phyloP scores from a whole-genome alignment of 1,140 invertebrate genomes.

The Drosophila sp. region DNA sequence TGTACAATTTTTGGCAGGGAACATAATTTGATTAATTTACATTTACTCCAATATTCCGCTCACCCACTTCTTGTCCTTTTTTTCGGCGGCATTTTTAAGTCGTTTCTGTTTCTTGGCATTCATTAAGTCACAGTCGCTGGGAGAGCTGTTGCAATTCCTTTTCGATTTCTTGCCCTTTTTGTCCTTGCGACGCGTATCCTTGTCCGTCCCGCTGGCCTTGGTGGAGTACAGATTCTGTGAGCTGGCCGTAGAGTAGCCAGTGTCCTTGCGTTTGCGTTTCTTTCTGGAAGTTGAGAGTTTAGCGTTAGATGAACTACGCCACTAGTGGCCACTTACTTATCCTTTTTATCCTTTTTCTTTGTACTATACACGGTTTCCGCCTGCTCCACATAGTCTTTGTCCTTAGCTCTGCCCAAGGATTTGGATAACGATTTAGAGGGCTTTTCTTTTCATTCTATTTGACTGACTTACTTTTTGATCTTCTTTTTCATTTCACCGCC shows the following conservation, averaged over 20 bases:
- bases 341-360: constrained; percentile 68
- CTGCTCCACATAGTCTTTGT: constrained; percentile 65
- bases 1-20: constrained; percentile 11
- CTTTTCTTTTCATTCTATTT: not conserved
- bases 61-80: constrained; percentile 73
- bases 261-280: constrained; percentile 85
- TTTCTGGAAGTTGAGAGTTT: constrained; percentile 25
- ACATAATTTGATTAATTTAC: constrained; percentile 1
- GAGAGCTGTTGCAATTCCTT: constrained; percentile 68
- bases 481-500: constrained; percentile 75
- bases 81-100: constrained; percentile 67
- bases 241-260: constrained; percentile 87
- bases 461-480: constrained; percentile 64
- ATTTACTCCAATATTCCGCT: not conserved
- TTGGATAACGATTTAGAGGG: not conserved
- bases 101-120: constrained; percentile 70
- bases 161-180: constrained; percentile 77
- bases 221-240: constrained; percentile 84
- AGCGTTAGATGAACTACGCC: not conserved
- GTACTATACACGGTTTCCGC: constrained; percentile 74
- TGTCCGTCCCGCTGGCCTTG: constrained; percentile 67
- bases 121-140: constrained; percentile 65
- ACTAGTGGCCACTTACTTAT: constrained; percentile 52
- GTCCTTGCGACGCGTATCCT: constrained; percentile 68
- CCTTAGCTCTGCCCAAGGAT: constrained; percentile 53